Evolutionary conservation across 2,888 invertebrate species (phyloP).

Genomic region (Melieria picta): DNA sequence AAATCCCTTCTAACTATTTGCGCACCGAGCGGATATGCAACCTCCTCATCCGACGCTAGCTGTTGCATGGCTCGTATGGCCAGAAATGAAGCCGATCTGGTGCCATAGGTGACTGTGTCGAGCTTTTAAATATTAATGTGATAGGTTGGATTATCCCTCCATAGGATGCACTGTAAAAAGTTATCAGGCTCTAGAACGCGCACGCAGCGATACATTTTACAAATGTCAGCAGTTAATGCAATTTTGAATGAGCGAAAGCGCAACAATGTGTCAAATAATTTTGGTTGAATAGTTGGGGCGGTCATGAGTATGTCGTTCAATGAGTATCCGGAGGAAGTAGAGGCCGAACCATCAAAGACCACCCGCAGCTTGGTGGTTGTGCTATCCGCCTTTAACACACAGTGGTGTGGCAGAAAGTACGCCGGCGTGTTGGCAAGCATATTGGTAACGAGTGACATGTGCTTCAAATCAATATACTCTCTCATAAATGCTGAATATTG

Average conservation of each 20-base stretch:
- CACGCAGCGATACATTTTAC: slow-evolving; percentile 38
- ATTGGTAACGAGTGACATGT: slow-evolving; percentile 1
- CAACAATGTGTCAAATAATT: slow-evolving; percentile 27
- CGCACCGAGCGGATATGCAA: slow-evolving; percentile 15
- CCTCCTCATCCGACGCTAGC: slow-evolving; percentile 23
- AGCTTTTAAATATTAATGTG: slow-evolving; percentile 29
- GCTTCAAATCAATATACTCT: slow-evolving; percentile 13
- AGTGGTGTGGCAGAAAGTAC: slow-evolving; percentile 16
- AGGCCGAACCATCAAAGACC: slow-evolving; percentile 12
- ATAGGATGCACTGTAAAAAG: slow-evolving; percentile 35
- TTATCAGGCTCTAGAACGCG: slow-evolving; percentile 25
- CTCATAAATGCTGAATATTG: slow-evolving; percentile 14
- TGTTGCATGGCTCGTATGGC: slow-evolving; percentile 36
- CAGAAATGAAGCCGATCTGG: slow-evolving; percentile 26
- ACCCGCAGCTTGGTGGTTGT: slow-evolving; percentile 12
- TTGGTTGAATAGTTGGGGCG: slow-evolving; percentile 34
- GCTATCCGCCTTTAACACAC: slow-evolving; percentile 22
- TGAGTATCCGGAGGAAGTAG: slow-evolving; percentile 8
- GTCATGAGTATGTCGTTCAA: slow-evolving; percentile 27
- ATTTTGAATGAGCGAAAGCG: slow-evolving; percentile 27
- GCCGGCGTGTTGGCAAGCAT: neutral
- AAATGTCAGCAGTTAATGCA: slow-evolving; percentile 34
- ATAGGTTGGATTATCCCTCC: slow-evolving; percentile 25
- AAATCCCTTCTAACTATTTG: slow-evolving; percentile 32
- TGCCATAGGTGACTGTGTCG: slow-evolving; percentile 28